Percentiles rank a stretch among this genome's conserved stretches.
These are phyloP conservation scores for Cephus spinipes DNA, from an alignment of 2,888 invertebrate genomes.

Conservation along the genomic window DNA sequence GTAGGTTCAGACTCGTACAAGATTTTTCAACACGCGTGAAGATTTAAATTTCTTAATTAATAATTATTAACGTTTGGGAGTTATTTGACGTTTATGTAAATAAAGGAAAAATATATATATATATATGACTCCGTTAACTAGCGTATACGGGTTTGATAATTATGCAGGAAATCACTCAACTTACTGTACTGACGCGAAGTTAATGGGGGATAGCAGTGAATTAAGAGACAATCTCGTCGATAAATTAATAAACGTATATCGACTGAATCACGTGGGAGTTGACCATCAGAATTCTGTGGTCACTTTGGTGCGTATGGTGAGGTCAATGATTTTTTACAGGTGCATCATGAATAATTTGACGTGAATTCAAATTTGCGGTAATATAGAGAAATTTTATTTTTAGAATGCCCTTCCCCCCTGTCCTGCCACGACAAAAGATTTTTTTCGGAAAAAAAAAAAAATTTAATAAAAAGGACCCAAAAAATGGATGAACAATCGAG, in stretches of 20 bases:
- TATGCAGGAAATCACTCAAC: background rate
- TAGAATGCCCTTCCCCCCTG: too few species aligned
- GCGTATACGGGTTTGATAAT: background rate
- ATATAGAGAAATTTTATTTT: background rate
- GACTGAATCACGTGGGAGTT: background rate
- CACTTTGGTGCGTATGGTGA: background rate
- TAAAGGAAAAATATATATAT: background rate
- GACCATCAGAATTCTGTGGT: background rate
- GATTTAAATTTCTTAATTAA: background rate
- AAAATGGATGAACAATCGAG: background rate
- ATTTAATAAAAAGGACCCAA: background rate
- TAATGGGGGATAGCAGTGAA: background rate
- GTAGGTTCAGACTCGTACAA: background rate
- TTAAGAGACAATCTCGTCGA: conserved; percentile 16
- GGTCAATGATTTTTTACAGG: background rate
- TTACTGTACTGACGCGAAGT: background rate
- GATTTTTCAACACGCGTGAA: background rate
- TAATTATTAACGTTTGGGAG: background rate
- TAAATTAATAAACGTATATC: conserved; percentile 6
- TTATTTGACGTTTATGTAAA: background rate
- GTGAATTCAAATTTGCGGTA: background rate
- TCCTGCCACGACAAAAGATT: accelerated
- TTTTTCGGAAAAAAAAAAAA: background rate
- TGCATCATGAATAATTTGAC: background rate
- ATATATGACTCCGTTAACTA: background rate